Conservation (phyloP, 2,113 vertebrate species). For the Neotoma lepida region DNA sequence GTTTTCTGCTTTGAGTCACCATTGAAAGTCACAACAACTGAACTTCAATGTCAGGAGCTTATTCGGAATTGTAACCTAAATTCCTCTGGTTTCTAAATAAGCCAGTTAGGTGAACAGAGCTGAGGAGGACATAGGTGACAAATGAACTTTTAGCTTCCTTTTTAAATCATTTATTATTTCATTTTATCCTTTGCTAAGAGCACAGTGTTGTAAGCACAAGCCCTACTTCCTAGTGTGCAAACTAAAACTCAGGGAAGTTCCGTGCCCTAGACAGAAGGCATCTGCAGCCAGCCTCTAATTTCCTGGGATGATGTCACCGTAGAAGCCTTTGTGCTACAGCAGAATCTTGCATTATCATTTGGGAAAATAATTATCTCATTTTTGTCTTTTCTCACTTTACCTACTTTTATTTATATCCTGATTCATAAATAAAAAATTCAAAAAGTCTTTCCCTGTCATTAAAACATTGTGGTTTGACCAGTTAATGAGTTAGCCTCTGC, state of each 20-base stretch:
- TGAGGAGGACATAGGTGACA: not conserved
- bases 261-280: not conserved
- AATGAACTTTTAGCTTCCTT: not conserved
- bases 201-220: not conserved
- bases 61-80: slow-evolving; percentile 2
- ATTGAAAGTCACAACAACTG: not conserved
- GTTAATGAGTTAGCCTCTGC: not conserved
- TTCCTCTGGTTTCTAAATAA: not conserved
- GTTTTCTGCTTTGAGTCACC: not conserved
- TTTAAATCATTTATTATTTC: not conserved
- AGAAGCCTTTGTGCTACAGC: not conserved
- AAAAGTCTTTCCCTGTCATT: not conserved
- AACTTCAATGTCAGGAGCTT: not conserved
- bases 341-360: slow-evolving; percentile 10
- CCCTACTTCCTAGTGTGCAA: slow-evolving; percentile 7
- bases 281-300: not conserved
- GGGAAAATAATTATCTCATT: not conserved
- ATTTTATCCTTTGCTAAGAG: not conserved
- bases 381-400: not conserved
- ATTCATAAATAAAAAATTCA: not conserved
- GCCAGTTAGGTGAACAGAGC: not conserved
- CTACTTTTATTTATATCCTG: not conserved
- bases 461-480: not conserved
- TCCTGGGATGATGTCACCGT: not conserved
- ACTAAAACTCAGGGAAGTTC: not conserved